These are phyloP conservation scores for Alethe diademata DNA, from an alignment of 2,113 vertebrate species.

Conservation along the genomic window DNA sequence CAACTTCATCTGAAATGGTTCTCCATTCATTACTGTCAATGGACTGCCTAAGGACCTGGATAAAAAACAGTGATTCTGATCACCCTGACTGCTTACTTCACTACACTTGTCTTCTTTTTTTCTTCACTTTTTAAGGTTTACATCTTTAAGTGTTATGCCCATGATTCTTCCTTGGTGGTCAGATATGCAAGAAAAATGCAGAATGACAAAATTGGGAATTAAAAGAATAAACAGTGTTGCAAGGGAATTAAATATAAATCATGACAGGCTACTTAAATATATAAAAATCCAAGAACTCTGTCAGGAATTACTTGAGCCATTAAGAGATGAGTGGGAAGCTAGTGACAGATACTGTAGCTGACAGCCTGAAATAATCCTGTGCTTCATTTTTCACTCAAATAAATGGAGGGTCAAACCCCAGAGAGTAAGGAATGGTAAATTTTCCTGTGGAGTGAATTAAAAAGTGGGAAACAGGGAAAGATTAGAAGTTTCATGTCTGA, in stretches of 20 bases:
- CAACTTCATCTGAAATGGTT: not conserved
- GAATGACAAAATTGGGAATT: not conserved
- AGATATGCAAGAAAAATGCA: not conserved
- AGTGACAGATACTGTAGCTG: not conserved
- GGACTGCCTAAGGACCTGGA: not conserved
- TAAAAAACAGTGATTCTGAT: not conserved
- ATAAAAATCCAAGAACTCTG: not conserved
- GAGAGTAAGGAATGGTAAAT: not conserved
- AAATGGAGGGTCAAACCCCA: not conserved
- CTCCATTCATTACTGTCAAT: not conserved
- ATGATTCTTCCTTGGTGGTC: not conserved
- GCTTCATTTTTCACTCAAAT: conserved; percentile 1
- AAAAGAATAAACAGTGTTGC: not conserved
- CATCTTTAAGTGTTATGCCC: not conserved
- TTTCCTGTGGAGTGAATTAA: not conserved
- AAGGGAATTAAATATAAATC: not conserved
- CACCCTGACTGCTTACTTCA: not conserved
- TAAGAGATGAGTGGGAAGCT: not conserved
- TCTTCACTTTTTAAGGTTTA: not conserved
- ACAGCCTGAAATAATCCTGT: not conserved
- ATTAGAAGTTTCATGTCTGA: not conserved
- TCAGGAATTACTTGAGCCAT: not conserved
- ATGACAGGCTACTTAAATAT: not conserved
- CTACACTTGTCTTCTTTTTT: not conserved
- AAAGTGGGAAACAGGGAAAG: not conserved